phyloP scores from a whole-genome alignment of 2,888 invertebrate genomes.

The Xestoiulus laeticollis region DNA sequence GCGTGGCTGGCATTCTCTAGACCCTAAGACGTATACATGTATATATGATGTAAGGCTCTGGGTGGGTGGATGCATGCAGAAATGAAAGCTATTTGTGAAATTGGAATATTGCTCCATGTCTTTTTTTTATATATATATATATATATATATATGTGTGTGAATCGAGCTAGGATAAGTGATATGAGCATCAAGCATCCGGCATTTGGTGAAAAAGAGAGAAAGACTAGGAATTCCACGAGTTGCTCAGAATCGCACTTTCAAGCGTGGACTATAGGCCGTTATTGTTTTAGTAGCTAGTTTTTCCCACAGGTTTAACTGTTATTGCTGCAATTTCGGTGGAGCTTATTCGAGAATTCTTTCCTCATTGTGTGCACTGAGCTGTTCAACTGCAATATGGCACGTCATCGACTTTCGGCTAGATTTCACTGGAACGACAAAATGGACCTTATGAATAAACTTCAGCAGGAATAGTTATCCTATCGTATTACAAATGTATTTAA shows the following conservation, averaged over 20 bases:
- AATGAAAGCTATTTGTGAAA: slow-evolving; percentile 12
- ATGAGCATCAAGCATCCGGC: neutral
- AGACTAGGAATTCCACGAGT: neutral
- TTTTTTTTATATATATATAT: neutral
- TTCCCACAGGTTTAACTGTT: slow-evolving; percentile 33
- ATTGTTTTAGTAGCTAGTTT: slow-evolving; percentile 32
- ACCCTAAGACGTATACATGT: neutral
- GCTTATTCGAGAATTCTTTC: slow-evolving; percentile 13
- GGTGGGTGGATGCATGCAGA: neutral
- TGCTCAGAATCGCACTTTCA: neutral
- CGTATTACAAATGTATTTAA: neutral
- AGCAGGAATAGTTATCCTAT: too few relatives aligned
- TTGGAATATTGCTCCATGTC: neutral
- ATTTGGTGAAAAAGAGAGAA: neutral
- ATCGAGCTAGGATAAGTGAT: neutral
- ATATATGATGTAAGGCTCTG: neutral
- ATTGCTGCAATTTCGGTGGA: slow-evolving; percentile 21
- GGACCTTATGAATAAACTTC: neutral
- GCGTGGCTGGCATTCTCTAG: slow-evolving; percentile 14
- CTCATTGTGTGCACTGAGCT: neutral
- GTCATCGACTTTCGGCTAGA: neutral
- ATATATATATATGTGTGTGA: too few relatives aligned
- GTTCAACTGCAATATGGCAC: neutral
- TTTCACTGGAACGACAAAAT: neutral
- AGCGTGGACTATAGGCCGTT: neutral